Base-by-base conservation (phyloP, 1,140 invertebrate species). In the Octopus sinensis region DNA sequence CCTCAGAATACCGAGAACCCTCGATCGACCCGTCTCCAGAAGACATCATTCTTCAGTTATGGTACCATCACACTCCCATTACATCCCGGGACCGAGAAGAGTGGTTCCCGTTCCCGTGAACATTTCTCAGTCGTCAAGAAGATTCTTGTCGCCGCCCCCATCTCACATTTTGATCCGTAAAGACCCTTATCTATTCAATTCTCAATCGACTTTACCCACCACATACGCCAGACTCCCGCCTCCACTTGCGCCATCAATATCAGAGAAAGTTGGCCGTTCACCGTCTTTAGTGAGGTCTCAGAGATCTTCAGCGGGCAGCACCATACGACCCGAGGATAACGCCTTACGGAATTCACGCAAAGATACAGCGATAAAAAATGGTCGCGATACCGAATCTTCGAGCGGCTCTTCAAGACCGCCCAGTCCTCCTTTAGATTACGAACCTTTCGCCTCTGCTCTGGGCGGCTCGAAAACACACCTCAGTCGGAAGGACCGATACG, bases 361-460 rank as follows among this genome's bases (percentile, higher is more conserved):
- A n/a, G 84, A 84, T 43, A 79, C 54, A 17, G 82, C 82, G 75
- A 81, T 80, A 6, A 82, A 85, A 54, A 82, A 81, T 17, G 85
- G 82, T 12, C 85, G 82, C 53, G 86, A 87, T 9, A 43, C 76
- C 17, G 78, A 76, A 43, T 87, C 86, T 12, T 81, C 80, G 51
- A 83, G 82, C 43, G 82, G 82, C 30, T 82, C 82, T 56, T 85
- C 84, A 30, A 71, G 88, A 79, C 87, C 88, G 0, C 82, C 77
- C 56, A 88, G 86, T 4, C 88, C 88, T 13, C 87, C 88, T 6
- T 84, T 84, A 9, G 88, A 89, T 79, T 88, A 89, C 81, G 87
- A 88, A 13, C 78, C 9, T n/a, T 83, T 13, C n/a, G 75, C 56
- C 79, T 23, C 23, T 23, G 76, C 4, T 43, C 30, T 5, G 76